Base-by-base conservation (phyloP, 2,113 vertebrate species). In the Poecilia latipinna region DNA sequence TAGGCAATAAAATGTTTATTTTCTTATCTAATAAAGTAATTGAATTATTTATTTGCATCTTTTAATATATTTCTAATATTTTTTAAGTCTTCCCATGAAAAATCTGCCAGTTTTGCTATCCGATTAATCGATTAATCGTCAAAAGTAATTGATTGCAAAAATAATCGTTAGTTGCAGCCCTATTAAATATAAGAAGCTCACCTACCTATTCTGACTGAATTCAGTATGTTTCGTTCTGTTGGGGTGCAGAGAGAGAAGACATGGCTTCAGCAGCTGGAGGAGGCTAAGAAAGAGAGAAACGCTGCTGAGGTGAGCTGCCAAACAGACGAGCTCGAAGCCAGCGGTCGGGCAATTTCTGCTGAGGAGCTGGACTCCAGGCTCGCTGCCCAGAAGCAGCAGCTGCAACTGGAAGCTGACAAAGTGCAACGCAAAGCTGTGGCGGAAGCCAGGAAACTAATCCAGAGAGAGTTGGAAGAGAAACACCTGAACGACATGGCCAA, bases 261-360 rank as follows among this genome's bases (percentile, higher is more conserved):
- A 42, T 97, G 96, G 96, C 91, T 86, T 61, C 90, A 80, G 68
- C 94, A 89, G 77, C 82, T 97, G 77, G 93, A 95, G 69, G 93
- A 94, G 70, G 37, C 42, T 3, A 92, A 82, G n/a, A 79, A 84
- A 89, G 71, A 85, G 69, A 79, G 72, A 63, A 54, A 72, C 77
- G 75, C 70, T n/a, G 87, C 83, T 35, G 92, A 96, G 13, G 75
- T 39, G 8, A 81, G 82, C 60, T 94, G 90, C 91, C 96, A 98
- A 77, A 96, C 95, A 0, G 94, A 96, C 8, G 81, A 6, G 67
- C 26, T 0, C 12, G 32, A 84, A 17, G 67, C 31, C 26, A 60
- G 68, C 57, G 57, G 35, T n/a, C 13, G 10, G 57, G 83, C 39
- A 0, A 8, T 88, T 32, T 82, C 83, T 37, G 64, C 66, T 35